Conservation (phyloP, 2,888 invertebrate genomes). For the Sinotaia quadrata region DNA sequence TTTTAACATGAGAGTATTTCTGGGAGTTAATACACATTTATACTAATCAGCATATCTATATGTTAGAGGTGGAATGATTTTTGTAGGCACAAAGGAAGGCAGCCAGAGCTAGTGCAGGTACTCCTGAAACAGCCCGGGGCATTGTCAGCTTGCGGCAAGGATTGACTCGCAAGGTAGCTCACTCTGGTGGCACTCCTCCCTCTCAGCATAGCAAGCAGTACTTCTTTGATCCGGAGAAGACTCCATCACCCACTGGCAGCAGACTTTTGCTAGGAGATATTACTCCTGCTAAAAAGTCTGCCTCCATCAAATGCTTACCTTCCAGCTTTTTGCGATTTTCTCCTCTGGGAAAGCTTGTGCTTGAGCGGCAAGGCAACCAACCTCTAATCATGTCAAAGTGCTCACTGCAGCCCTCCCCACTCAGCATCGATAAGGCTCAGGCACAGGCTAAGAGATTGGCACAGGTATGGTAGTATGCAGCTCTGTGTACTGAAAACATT, state of each 20-base stretch:
- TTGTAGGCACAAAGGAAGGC: slow-evolving; percentile 56
- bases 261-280: slow-evolving; percentile 35
- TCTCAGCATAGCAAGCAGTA: slow-evolving; percentile 40
- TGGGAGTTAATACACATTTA: no score
- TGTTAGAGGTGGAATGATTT: not conserved
- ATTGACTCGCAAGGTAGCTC: slow-evolving; percentile 40
- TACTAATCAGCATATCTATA: no score
- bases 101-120: slow-evolving; percentile 64
- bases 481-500: no score
- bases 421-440: slow-evolving; percentile 10
- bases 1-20: no score
- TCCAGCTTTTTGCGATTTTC: slow-evolving; percentile 25
- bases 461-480: slow-evolving; percentile 10
- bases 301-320: slow-evolving; percentile 30
- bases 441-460: not conserved
- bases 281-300: slow-evolving; percentile 34
- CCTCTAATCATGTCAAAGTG: slow-evolving; percentile 21
- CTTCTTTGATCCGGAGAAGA: slow-evolving; percentile 41
- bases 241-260: slow-evolving; percentile 37
- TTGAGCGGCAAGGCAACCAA: slow-evolving; percentile 23
- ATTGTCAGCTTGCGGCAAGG: slow-evolving; percentile 53
- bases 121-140: slow-evolving; percentile 64
- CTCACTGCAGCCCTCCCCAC: slow-evolving; percentile 21
- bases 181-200: slow-evolving; percentile 30
- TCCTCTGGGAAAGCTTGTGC: slow-evolving; percentile 25